A percentile compares a stretch with the other conserved stretches of the same genome.
Evolutionary conservation across 2,113 vertebrate genomes (phyloP).

Genomic region (Tetraodon nigroviridis): DNA sequence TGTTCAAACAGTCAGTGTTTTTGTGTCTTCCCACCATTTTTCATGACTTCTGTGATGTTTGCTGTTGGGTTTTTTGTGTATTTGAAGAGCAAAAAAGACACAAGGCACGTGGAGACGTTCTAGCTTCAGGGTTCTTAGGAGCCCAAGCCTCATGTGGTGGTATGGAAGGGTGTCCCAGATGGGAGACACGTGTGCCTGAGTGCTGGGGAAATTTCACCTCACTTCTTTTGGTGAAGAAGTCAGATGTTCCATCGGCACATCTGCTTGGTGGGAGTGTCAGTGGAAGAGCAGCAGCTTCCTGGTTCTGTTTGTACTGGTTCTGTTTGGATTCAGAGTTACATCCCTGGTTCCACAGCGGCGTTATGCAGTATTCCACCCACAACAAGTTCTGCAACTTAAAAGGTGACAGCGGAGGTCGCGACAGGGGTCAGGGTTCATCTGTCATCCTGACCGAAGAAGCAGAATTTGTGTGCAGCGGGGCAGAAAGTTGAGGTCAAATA

Average conservation of each 20-base stretch:
- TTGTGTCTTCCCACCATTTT: conserved; percentile 12
- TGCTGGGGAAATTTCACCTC: conserved; percentile 4
- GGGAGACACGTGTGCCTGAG: conserved; percentile 19
- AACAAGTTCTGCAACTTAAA: background rate
- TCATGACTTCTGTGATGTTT: background rate
- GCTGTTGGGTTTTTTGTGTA: background rate
- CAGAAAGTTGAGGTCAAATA: conserved; percentile 3
- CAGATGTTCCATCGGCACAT: conserved; percentile 4
- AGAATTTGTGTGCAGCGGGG: conserved; percentile 17
- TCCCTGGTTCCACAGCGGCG: background rate
- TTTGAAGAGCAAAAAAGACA: background rate
- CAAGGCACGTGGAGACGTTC: conserved; percentile 28
- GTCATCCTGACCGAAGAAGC: background rate
- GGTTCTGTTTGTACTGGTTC: background rate
- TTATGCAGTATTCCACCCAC: conserved; percentile 3
- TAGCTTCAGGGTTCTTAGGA: conserved; percentile 24
- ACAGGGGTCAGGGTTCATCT: conserved; percentile 21
- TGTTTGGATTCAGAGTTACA: background rate
- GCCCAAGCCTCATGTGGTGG: conserved; percentile 10
- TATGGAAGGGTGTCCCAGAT: conserved; percentile 11
- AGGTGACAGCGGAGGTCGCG: background rate
- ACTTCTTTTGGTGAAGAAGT: background rate
- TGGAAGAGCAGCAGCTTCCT: conserved; percentile 14
- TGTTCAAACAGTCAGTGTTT: conserved; percentile 16
- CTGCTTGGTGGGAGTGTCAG: conserved; percentile 13